Percentiles rank a stretch among this genome's conserved stretches.
These are phyloP conservation scores for Adoxophyes honmai DNA, from an alignment of 1,140 invertebrate species.

Conservation along the genomic window DNA sequence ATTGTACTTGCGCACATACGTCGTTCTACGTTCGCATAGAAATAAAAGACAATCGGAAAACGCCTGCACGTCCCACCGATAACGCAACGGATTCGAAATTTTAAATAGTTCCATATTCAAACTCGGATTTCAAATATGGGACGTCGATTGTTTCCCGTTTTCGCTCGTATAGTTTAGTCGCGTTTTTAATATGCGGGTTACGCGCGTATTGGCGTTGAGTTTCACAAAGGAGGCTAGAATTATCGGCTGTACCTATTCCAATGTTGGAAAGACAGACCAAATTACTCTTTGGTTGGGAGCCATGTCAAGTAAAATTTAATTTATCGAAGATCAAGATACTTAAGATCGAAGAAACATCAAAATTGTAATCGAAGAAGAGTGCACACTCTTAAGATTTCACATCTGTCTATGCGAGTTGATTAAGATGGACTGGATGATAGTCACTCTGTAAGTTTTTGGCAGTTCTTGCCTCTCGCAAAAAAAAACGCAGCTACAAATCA, in stretches of 20 bases:
- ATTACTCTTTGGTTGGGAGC: no score
- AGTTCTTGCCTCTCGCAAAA: no score
- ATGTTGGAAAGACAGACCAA: not conserved
- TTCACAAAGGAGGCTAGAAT: conserved; percentile 11
- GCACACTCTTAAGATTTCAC: no score
- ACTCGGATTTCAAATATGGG: conserved; percentile 67
- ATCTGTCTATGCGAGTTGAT: no score
- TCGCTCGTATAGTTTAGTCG: conserved; percentile 27
- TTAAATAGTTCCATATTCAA: conserved; percentile 43
- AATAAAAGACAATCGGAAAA: conserved; percentile 42
- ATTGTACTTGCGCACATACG: no score
- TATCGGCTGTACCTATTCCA: not conserved
- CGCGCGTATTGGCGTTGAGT: conserved; percentile 17
- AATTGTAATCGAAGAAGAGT: no score
- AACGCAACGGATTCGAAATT: conserved; percentile 76
- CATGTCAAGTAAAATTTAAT: no score
- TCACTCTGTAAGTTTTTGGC: no score
- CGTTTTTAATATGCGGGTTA: conserved; percentile 19
- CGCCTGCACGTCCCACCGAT: conserved; percentile 66
- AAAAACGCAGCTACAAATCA: no score
- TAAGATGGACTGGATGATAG: no score
- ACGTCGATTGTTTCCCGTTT: conserved; percentile 71
- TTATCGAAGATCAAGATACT: no score
- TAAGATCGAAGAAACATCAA: no score
- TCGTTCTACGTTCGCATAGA: not conserved